Conservation (phyloP, 2,797 vertebrate genomes). For the Rhabdomys pumilio region DNA sequence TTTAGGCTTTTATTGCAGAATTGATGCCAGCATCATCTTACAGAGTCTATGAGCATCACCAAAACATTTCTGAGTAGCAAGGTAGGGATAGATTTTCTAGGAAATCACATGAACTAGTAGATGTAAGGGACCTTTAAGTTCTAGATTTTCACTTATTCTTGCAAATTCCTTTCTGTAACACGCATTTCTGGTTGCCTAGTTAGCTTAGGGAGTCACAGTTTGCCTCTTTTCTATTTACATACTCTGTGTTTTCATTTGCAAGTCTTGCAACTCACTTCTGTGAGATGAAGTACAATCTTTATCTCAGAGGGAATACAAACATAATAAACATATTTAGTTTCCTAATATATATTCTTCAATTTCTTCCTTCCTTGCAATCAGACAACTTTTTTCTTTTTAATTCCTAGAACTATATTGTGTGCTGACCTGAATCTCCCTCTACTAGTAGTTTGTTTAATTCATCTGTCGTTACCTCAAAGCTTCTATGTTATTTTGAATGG, state of each 20-base stretch:
- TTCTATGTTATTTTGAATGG: neutral
- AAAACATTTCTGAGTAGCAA: neutral
- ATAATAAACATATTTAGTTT: neutral
- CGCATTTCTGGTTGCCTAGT: neutral
- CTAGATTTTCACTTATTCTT: neutral
- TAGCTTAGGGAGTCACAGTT: neutral
- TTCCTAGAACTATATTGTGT: neutral
- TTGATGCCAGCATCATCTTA: neutral
- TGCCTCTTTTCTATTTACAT: neutral
- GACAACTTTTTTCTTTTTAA: neutral
- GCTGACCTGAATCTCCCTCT: slow-evolving; percentile 49
- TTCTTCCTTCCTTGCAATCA: neutral
- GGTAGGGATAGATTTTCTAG: neutral
- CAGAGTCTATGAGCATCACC: neutral
- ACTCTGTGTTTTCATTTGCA: neutral
- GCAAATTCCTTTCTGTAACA: neutral
- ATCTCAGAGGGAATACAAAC: neutral
- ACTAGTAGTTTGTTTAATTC: slow-evolving; percentile 57
- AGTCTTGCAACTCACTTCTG: neutral
- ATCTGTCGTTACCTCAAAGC: neutral
- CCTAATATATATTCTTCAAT: neutral
- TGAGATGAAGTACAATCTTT: neutral
- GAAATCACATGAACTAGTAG: neutral
- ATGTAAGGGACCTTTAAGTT: neutral
- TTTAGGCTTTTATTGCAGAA: neutral